Percentiles rank a stretch among this genome's conserved stretches.
Conservation (phyloP, 2,888 invertebrate species). For the Drosophila helvetica region DNA sequence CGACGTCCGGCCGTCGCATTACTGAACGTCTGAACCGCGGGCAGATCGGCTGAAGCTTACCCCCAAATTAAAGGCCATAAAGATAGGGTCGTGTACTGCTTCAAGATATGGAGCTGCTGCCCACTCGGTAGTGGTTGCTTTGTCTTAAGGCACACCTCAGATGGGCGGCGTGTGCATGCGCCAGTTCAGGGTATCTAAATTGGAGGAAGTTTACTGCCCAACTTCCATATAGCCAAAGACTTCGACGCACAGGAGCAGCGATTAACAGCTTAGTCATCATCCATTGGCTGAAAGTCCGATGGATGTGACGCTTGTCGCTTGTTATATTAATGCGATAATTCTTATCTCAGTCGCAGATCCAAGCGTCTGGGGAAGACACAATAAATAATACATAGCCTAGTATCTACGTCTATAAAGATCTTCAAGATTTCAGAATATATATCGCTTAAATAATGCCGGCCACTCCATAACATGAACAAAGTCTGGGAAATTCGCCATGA, state of each 20-base stretch:
- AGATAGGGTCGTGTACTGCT: constrained; percentile 20
- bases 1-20: constrained; percentile 30
- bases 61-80: constrained; percentile 31
- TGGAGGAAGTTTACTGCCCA: constrained; percentile 29
- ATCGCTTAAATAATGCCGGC: constrained; percentile 84
- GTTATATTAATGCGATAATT: constrained; percentile 23
- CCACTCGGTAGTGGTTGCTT: constrained; percentile 17
- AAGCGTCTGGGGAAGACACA: constrained; percentile 8
- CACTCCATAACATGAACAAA: constrained; percentile 85
- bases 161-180: not conserved
- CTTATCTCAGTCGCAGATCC: constrained; percentile 20
- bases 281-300: constrained; percentile 27
- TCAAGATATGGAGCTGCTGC: not conserved
- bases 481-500: constrained; percentile 85
- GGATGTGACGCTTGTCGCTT: constrained; percentile 25
- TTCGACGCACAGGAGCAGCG: constrained; percentile 31
- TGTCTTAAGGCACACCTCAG: constrained; percentile 31
- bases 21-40: constrained; percentile 36
- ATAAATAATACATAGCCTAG: constrained; percentile 26
- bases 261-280: not conserved
- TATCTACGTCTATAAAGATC: not conserved
- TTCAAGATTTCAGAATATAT: constrained; percentile 63
- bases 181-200: constrained; percentile 32
- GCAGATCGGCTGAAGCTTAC: constrained; percentile 40
- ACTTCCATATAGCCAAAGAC: constrained; percentile 37